These are phyloP conservation scores for Macrobrachium rosenbergii DNA, from an alignment of 1,140 invertebrate species.

Conservation along the genomic window DNA sequence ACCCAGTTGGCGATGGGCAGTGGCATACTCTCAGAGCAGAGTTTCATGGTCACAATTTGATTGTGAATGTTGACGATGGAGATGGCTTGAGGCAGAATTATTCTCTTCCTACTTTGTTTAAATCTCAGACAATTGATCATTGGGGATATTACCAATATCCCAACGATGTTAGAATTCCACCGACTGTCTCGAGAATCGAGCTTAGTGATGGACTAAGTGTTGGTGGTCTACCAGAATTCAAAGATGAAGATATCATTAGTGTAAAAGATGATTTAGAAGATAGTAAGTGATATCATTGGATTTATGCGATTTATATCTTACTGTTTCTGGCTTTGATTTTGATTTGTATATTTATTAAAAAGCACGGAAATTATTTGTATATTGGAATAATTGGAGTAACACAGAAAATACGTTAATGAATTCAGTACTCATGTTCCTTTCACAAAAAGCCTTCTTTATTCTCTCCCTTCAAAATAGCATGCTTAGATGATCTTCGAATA, in stretches of 20 bases:
- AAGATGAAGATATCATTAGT: background rate
- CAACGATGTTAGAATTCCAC: background rate
- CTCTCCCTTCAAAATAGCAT: too few relatives aligned
- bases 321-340: too few relatives aligned
- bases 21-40: slow-evolving; percentile 7
- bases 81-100: slow-evolving; percentile 6
- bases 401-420: too few relatives aligned
- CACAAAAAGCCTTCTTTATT: too few relatives aligned
- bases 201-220: background rate
- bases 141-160: background rate
- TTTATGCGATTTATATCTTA: too few relatives aligned
- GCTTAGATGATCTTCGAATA: too few relatives aligned
- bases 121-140: background rate
- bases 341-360: too few relatives aligned
- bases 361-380: too few relatives aligned
- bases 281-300: background rate
- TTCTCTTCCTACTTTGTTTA: background rate
- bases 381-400: too few relatives aligned
- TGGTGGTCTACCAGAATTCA: slow-evolving; percentile 2
- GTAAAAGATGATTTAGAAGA: background rate
- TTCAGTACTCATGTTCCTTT: too few relatives aligned
- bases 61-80: slow-evolving; percentile 7
- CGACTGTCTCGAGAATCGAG: background rate
- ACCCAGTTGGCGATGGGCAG: background rate
- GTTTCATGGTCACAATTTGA: background rate